Conservation (phyloP, 1,140 invertebrate genomes). For the Sipha flava region DNA sequence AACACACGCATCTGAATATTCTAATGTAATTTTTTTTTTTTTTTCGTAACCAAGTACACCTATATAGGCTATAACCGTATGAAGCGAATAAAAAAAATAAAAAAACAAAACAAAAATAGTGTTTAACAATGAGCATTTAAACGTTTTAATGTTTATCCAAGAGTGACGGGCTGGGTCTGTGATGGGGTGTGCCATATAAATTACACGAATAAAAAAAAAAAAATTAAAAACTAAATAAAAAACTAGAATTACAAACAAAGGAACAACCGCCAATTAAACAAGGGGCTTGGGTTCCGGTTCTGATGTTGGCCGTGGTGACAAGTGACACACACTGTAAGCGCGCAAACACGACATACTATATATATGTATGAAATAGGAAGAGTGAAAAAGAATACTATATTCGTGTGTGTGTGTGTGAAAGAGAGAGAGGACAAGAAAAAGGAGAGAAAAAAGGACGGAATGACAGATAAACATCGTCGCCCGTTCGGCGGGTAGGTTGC, state of each 20-base stretch:
- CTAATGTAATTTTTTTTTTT: not conserved
- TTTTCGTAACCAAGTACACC: not conserved
- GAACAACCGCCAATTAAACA: constrained; percentile 31
- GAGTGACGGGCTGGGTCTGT: constrained; percentile 24
- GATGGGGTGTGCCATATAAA: constrained; percentile 25
- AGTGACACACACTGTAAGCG: not conserved
- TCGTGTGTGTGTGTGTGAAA: not conserved
- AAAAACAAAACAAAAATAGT: constrained; percentile 2
- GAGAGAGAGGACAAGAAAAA: not conserved
- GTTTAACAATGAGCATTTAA: constrained; percentile 31
- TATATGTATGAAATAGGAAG: not conserved
- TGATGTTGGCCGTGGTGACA: not conserved
- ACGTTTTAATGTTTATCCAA: constrained; percentile 32
- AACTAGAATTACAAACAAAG: constrained; percentile 32
- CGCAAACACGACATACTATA: not conserved
- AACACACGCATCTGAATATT: not conserved
- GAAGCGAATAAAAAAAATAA: not conserved
- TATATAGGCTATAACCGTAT: not conserved
- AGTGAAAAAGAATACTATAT: not conserved
- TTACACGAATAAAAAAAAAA: not conserved
- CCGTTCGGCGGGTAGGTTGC: not conserved
- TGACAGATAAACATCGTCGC: constrained; percentile 22
- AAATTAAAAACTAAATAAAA: constrained; percentile 1
- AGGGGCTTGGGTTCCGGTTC: constrained; percentile 28
- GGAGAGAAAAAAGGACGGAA: not conserved